These are phyloP conservation scores for Remorina albescens DNA, from an alignment of 2,797 vertebrate species.

Conservation along the genomic window DNA sequence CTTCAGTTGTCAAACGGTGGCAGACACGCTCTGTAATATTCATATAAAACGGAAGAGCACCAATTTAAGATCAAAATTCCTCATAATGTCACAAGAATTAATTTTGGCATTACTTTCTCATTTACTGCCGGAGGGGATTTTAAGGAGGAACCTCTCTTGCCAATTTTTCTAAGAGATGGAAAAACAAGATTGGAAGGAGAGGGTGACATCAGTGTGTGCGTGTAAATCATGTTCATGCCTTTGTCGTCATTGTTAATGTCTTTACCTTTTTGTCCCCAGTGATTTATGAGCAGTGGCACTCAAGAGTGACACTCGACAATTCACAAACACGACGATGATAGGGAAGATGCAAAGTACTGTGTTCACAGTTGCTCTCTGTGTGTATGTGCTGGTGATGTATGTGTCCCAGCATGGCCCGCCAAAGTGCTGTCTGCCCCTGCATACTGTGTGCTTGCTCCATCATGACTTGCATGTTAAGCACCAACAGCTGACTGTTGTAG, in stretches of 20 bases:
- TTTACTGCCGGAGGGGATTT: slow-evolving; percentile 27
- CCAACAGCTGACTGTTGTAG: slow-evolving; percentile 75
- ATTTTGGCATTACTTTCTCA: slow-evolving; percentile 11
- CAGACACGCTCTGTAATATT: slow-evolving; percentile 5
- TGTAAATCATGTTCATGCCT: slow-evolving; percentile 17
- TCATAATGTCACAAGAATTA: slow-evolving; percentile 27
- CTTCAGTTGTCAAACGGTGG: slow-evolving; percentile 13
- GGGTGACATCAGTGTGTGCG: not conserved
- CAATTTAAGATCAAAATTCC: slow-evolving; percentile 31
- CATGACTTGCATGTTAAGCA: slow-evolving; percentile 80
- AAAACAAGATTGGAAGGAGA: slow-evolving; percentile 17
- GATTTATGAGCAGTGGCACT: slow-evolving; percentile 23
- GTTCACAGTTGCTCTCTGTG: slow-evolving; percentile 21
- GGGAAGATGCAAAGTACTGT: not conserved
- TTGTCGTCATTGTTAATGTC: slow-evolving; percentile 13
- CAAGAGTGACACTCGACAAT: not conserved
- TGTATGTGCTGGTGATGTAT: slow-evolving; percentile 25
- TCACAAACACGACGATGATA: not conserved
- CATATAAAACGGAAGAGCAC: slow-evolving; percentile 6
- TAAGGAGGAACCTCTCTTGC: slow-evolving; percentile 33
- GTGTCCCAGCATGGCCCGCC: slow-evolving; percentile 38
- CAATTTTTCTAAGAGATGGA: slow-evolving; percentile 35
- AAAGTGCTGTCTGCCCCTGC: slow-evolving; percentile 50
- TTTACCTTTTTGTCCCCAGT: slow-evolving; percentile 20
- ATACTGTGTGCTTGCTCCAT: slow-evolving; percentile 64